Conservation (phyloP, 2,113 vertebrate species). For the Corythornis vintsioides region DNA sequence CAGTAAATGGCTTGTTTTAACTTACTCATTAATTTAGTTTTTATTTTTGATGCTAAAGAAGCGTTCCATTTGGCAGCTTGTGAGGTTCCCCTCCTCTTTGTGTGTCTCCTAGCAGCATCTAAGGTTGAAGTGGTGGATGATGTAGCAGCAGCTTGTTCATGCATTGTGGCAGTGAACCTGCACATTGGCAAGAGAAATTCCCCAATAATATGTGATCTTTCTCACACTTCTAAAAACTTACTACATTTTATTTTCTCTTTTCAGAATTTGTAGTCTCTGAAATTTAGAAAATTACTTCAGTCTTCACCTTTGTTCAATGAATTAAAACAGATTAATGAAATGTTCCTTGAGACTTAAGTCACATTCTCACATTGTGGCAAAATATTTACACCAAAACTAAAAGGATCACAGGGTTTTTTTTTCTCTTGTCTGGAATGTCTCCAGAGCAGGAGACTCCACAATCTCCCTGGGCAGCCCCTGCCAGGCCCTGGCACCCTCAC, state of each 20-base stretch:
- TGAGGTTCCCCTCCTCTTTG: conserved; percentile 56
- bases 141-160: background rate
- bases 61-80: conserved; percentile 76
- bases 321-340: background rate
- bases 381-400: background rate
- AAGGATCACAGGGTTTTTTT: background rate
- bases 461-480: too few species aligned
- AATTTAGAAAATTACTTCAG: background rate
- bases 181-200: background rate
- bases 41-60: conserved; percentile 85
- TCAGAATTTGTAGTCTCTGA: background rate
- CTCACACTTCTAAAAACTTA: background rate
- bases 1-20: background rate
- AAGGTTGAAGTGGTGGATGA: background rate
- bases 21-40: conserved; percentile 87
- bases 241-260: background rate
- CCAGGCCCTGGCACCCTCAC: too few species aligned
- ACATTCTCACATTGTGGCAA: background rate
- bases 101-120: conserved; percentile 43
- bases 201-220: background rate
- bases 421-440: background rate
- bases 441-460: too few species aligned
- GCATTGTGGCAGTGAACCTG: conserved; percentile 29
- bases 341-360: background rate
- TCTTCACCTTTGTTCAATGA: background rate